A percentile compares a stretch with the other conserved stretches of the same genome.
These are phyloP conservation scores for Meiosimyza decipiens DNA, from an alignment of 2,888 invertebrate species.

Conservation along the genomic window DNA sequence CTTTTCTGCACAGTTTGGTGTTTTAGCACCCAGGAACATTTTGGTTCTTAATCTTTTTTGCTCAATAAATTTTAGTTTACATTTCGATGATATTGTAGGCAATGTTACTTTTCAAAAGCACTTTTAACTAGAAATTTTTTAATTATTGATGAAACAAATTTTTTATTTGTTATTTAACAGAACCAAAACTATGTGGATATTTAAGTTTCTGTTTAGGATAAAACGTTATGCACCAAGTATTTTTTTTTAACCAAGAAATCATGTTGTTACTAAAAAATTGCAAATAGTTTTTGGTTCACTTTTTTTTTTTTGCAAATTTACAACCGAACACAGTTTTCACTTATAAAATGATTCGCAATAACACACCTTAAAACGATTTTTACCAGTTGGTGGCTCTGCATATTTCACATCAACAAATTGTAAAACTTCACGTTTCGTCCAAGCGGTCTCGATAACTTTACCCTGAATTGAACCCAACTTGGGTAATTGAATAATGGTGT, in stretches of 20 bases:
- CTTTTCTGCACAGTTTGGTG: too few relatives aligned
- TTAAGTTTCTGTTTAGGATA: too few relatives aligned
- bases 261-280: background rate
- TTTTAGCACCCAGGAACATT: too few relatives aligned
- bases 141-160: too few relatives aligned
- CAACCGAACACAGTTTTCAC: background rate
- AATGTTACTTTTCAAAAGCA: too few relatives aligned
- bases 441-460: conserved; percentile 57
- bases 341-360: background rate
- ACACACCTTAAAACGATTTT: conserved; percentile 61
- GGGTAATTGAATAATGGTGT: conserved; percentile 58
- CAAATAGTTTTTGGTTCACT: background rate
- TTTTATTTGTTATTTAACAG: too few relatives aligned
- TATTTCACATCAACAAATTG: conserved; percentile 64
- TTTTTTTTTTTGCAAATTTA: too few relatives aligned
- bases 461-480: conserved; percentile 59
- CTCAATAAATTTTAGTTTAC: too few relatives aligned
- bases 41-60: too few relatives aligned
- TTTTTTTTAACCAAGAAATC: background rate
- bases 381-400: conserved; percentile 61
- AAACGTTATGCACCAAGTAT: background rate
- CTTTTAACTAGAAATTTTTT: too few relatives aligned
- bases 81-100: too few relatives aligned
- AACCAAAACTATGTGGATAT: too few relatives aligned
- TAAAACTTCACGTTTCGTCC: conserved; percentile 58